Evolutionary conservation across 2,888 invertebrate genomes (phyloP).

Genomic region (Amphimallon solstitiale): DNA sequence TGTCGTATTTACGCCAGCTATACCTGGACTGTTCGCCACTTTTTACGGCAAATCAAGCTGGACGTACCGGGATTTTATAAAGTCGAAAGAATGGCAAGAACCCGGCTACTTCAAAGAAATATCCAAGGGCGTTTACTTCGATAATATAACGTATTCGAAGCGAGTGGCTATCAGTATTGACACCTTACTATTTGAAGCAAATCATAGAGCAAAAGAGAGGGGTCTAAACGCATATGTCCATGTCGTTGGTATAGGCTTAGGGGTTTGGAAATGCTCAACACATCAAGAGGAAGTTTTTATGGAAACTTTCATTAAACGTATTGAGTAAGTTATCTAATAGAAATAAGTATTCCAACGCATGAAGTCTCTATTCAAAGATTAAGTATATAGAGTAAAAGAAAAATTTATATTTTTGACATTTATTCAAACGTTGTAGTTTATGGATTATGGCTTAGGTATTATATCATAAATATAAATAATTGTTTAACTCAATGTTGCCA

Average conservation of each 20-base stretch:
- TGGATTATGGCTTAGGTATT: no score
- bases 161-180: constrained; percentile 59
- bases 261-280: constrained; percentile 49
- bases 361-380: no score
- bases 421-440: no score
- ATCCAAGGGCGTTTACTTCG: constrained; percentile 56
- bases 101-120: constrained; percentile 23
- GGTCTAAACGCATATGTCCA: constrained; percentile 62
- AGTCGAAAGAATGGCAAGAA: constrained; percentile 19
- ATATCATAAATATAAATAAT: no score
- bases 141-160: constrained; percentile 58
- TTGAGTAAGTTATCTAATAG: constrained; percentile 56
- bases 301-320: constrained; percentile 48
- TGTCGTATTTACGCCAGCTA: constrained; percentile 36
- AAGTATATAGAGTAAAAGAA: no score
- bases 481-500: no score
- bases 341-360: no score
- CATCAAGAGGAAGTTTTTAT: constrained; percentile 50
- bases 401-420: no score
- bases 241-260: constrained; percentile 56
- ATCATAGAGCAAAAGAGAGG: constrained; percentile 59
- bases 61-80: constrained; percentile 35
- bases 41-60: constrained; percentile 51
- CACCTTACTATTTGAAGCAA: constrained; percentile 62
- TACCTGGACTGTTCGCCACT: constrained; percentile 52